Percentiles rank a stretch among this genome's conserved stretches.
These are phyloP conservation scores for Takifugu rubripes DNA, from an alignment of 2,797 vertebrate species.

Conservation along the genomic window DNA sequence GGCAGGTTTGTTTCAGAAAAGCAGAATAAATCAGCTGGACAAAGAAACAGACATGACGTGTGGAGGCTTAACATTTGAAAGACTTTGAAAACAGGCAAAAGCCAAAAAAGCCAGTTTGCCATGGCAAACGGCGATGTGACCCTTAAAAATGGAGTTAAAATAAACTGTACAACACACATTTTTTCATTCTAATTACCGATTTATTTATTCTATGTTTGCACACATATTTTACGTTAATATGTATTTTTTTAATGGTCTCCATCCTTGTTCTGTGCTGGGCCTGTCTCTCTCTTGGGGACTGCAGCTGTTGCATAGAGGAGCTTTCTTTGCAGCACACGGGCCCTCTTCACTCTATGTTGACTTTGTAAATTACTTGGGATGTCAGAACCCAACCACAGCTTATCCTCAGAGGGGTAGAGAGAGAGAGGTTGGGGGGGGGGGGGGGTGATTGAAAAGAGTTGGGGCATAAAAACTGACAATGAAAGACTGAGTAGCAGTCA, in stretches of 20 bases:
- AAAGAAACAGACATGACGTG: not conserved
- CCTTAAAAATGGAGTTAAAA: too few relatives aligned
- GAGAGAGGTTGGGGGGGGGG: conserved; percentile 21
- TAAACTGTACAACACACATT: not conserved
- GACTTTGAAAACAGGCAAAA: not conserved
- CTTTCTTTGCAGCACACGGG: conserved; percentile 67
- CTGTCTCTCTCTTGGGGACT: conserved; percentile 53
- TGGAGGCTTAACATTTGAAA: not conserved
- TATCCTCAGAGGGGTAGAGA: conserved; percentile 50
- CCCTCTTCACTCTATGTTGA: conserved; percentile 72
- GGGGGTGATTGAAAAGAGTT: conserved; percentile 28
- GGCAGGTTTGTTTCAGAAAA: not conserved
- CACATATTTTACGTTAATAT: conserved; percentile 13
- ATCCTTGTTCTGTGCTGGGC: conserved; percentile 49
- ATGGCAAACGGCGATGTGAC: too few relatives aligned
- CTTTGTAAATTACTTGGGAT: conserved; percentile 75
- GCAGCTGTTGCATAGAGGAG: conserved; percentile 52
- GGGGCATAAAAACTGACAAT: not conserved
- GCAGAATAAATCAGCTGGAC: not conserved
- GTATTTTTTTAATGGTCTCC: conserved; percentile 30
- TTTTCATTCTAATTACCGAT: conserved; percentile 2
- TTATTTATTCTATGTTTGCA: conserved; percentile 18
- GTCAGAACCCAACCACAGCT: conserved; percentile 70
- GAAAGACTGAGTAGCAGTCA: conserved; percentile 8
- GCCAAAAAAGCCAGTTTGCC: too few relatives aligned